Base-by-base conservation (phyloP, 2,797 vertebrate species). In the Ibycter americanus region DNA sequence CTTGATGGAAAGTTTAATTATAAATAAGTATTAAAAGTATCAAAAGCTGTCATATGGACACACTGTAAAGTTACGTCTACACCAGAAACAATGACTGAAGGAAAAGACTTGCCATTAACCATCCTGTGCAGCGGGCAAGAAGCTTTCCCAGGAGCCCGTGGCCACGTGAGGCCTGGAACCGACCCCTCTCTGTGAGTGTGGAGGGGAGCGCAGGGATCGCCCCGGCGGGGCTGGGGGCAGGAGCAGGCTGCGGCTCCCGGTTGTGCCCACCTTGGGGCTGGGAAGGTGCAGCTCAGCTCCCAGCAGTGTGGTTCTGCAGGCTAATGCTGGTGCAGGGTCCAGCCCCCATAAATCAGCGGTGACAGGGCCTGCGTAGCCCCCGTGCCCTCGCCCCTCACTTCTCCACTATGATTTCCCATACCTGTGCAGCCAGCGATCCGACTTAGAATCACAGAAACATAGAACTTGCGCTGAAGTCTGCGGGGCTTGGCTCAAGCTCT, bases 71-170 rank as follows among this genome's bases (percentile, higher is more conserved):
- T 92, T 83, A 84, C 66, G 86, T 76, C 89, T 74, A 51, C n/a
- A 92, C 80, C 86, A 40, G 83, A 94, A 95, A 93, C 85, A 85
- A 87, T 54, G 88, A 93, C 84, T 90, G 91, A 88, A 95, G 93
- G 46, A 22, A 44, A 87, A 93, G 91, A 89, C 76, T 74, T 74
- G 56, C 85, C 83, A 82, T 92, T 91, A 96, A 89, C 92, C 84
- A 80, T 80, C 13, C 31, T 66, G 67, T 55, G 85, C 83, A 80
- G 89, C 32, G 54, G 79, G 87, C 34, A 85, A 96, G 94, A 70
- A 93, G 88, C 78, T 90, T 96, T 96, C 95, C 94, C 36, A 31
- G 89, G 88, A 97, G 93, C 67, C 52, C 12, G 40, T 42, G 88
- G 91, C 80, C 92, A 93, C 38, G 47, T 36, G 84, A 81, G 96